Percentiles rank a stretch among this genome's conserved stretches.
These are phyloP conservation scores for Cepaea nemoralis DNA, from an alignment of 1,140 invertebrate genomes.

Conservation along the genomic window DNA sequence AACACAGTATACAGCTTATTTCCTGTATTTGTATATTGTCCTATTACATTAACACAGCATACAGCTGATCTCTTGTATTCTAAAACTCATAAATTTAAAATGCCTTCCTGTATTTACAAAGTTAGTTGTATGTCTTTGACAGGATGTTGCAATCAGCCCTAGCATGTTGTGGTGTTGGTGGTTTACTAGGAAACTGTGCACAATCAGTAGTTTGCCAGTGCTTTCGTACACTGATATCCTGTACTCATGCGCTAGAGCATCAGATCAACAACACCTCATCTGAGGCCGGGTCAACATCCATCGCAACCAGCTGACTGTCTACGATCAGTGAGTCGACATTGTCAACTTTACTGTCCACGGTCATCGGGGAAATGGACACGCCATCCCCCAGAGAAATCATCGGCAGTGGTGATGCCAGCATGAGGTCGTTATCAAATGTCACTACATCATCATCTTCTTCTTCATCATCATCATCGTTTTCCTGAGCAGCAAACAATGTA, in stretches of 20 bases:
- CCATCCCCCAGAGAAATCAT: conserved; percentile 40
- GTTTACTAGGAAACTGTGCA: no score
- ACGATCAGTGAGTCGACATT: not conserved
- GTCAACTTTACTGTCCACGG: conserved; percentile 14
- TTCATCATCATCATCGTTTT: conserved; percentile 25
- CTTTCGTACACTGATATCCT: no score
- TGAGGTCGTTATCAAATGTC: conserved; percentile 21
- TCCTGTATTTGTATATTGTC: no score
- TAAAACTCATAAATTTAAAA: no score
- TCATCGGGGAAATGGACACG: conserved; percentile 39
- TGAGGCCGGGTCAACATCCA: not conserved
- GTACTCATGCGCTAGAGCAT: not conserved
- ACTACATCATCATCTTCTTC: conserved; percentile 30
- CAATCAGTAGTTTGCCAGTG: no score
- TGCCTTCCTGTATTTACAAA: no score
- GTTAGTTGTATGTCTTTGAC: no score
- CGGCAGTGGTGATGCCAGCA: conserved; percentile 43
- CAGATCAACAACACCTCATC: not conserved
- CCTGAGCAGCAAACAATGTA: conserved; percentile 21
- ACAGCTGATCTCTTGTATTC: no score
- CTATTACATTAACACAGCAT: no score
- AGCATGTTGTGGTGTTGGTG: no score
- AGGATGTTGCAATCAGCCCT: no score
- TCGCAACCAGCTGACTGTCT: not conserved
- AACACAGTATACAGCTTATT: no score